phyloP scores from a whole-genome alignment of 1,140 invertebrate genomes.

The Penaeus japonicus region DNA sequence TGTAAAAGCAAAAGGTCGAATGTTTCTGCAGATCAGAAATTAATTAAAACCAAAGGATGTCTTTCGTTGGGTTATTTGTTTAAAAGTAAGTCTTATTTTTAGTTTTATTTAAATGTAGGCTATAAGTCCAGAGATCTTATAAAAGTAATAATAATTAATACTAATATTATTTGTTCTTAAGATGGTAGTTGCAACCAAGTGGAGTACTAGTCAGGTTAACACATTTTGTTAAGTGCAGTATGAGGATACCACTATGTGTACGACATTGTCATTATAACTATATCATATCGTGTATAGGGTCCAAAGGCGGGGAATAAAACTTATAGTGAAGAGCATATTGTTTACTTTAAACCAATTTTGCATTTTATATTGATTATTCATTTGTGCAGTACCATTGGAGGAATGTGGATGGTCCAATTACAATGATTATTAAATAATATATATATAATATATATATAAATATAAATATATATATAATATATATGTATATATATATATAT shows the following conservation, averaged over 20 bases:
- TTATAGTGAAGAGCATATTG: conserved; percentile 42
- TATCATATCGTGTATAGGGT: conserved; percentile 54
- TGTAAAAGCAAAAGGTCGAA: no score
- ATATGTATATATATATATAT: no score
- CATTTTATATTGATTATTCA: not conserved
- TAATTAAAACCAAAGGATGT: no score
- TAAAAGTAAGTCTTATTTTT: no score
- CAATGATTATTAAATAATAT: no score
- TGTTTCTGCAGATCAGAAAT: no score
- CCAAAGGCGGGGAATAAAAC: conserved; percentile 53
- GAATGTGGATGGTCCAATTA: no score
- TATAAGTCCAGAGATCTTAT: not conserved
- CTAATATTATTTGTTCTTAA: not conserved
- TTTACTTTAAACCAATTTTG: not conserved
- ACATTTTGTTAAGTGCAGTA: conserved; percentile 29
- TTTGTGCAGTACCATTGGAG: not conserved
- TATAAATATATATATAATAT: no score
- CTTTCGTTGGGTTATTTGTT: no score
- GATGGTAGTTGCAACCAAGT: conserved; percentile 9
- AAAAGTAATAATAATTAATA: not conserved
- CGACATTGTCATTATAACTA: conserved; percentile 42
- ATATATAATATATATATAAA: no score
- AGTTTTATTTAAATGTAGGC: no score
- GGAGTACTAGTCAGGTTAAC: conserved; percentile 9
- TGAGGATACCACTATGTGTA: conserved; percentile 36